Conservation (phyloP, 1,140 invertebrate species). For the Megathymus violae region DNA sequence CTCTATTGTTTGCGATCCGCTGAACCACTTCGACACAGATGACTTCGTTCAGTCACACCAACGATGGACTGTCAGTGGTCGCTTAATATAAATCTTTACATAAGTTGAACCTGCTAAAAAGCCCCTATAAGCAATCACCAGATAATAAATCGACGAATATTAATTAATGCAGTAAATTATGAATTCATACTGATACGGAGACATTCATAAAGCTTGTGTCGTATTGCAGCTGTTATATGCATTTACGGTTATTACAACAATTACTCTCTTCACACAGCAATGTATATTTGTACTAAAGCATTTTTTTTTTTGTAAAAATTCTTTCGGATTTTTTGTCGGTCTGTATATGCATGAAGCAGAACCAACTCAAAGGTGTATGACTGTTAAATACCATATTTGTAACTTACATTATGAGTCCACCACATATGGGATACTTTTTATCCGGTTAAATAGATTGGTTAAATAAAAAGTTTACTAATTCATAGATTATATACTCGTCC, state of each 20-base stretch:
- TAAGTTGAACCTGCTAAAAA: not conserved
- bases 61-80: not conserved
- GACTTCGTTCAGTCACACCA: not conserved
- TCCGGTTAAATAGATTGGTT: no score
- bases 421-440: no score
- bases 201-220: slow-evolving; percentile 13
- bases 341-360: no score
- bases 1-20: slow-evolving; percentile 50
- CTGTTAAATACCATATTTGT: no score
- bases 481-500: no score
- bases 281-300: no score
- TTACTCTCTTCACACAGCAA: slow-evolving; percentile 11
- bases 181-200: slow-evolving; percentile 41
- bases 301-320: no score
- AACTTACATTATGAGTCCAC: not conserved
- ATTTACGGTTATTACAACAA: slow-evolving; percentile 1
- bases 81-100: not conserved
- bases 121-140: not conserved
- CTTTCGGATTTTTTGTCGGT: no score
- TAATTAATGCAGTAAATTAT: slow-evolving; percentile 16
- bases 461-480: no score
- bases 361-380: no score
- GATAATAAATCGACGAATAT: slow-evolving; percentile 11
- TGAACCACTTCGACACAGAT: not conserved
- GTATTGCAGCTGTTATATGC: slow-evolving; percentile 15